phyloP scores from a whole-genome alignment of 2,113 vertebrate genomes.

The Hydropotes inermis region DNA sequence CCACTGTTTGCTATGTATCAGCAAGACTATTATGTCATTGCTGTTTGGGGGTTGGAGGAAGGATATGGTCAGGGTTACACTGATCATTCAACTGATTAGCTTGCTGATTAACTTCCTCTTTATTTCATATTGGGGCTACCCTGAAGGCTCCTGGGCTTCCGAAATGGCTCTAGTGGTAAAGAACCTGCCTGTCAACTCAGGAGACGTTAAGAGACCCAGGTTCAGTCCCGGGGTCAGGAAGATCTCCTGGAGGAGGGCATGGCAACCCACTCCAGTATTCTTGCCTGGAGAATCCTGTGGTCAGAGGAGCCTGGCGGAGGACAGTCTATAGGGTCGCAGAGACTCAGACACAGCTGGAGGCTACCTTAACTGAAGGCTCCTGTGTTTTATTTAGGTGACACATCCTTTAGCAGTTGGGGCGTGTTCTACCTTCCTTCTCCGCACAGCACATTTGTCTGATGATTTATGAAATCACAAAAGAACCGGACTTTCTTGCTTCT shows the following conservation, averaged over 20 bases:
- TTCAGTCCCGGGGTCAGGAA: background rate
- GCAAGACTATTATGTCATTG: background rate
- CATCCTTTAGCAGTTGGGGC: background rate
- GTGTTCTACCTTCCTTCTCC: background rate
- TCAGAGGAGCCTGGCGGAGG: background rate
- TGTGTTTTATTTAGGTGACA: background rate
- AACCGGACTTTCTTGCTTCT: background rate
- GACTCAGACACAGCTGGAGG: background rate
- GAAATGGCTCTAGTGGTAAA: background rate
- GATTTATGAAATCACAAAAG: conserved; percentile 40
- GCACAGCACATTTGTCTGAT: background rate
- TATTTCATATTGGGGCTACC: background rate
- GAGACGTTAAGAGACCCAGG: background rate
- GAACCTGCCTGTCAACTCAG: background rate
- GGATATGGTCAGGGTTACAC: background rate
- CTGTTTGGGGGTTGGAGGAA: background rate
- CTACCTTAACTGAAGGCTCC: background rate
- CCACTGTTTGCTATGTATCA: background rate
- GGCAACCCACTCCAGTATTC: background rate
- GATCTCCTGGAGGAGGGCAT: background rate
- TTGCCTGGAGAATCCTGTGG: background rate
- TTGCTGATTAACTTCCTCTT: background rate
- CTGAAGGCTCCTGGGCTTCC: background rate
- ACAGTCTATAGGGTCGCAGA: background rate
- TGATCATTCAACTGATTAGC: background rate